These are phyloP conservation scores for Umimayanthus kanabou DNA, from an alignment of 92 coral and sea anemone species.

Conservation along the genomic window DNA sequence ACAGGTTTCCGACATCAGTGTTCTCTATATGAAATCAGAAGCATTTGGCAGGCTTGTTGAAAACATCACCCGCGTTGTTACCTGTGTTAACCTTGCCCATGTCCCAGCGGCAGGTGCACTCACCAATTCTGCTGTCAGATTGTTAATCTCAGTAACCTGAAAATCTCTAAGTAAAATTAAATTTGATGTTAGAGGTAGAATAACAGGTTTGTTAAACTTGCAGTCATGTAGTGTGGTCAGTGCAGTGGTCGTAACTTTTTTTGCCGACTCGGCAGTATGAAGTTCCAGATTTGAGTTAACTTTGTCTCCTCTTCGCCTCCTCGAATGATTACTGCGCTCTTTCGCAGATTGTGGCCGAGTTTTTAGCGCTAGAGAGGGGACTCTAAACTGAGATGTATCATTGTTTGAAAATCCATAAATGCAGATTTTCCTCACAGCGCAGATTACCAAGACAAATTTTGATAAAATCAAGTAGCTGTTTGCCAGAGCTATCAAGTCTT, in stretches of 20 bases:
- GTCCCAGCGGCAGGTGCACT: not conserved
- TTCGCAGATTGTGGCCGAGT: slow-evolving; percentile 44
- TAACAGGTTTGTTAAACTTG: slow-evolving; percentile 40
- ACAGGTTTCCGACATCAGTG: not conserved
- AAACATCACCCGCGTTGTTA: not conserved
- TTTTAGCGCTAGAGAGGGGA: slow-evolving; percentile 49
- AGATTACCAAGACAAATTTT: slow-evolving; percentile 39
- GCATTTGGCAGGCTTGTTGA: not conserved
- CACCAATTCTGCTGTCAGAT: not conserved
- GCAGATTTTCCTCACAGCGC: slow-evolving; percentile 31
- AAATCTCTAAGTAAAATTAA: slow-evolving; percentile 32
- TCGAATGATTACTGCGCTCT: slow-evolving; percentile 39
- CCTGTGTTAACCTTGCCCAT: slow-evolving; percentile 43
- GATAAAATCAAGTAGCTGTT: slow-evolving; percentile 28
- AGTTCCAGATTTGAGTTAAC: slow-evolving; percentile 34
- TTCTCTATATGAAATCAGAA: not conserved
- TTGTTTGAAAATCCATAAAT: not conserved
- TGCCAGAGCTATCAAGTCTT: not conserved
- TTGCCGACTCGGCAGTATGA: slow-evolving; percentile 51
- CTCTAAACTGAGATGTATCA: slow-evolving; percentile 24
- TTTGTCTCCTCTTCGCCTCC: slow-evolving; percentile 44
- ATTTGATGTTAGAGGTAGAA: slow-evolving; percentile 46
- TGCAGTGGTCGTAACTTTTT: slow-evolving; percentile 44
- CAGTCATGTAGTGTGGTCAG: slow-evolving; percentile 11
- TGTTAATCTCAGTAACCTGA: slow-evolving; percentile 17